Base-by-base conservation (phyloP, 64 coral and sea anemone species). In the Stichodactyla helianthus region DNA sequence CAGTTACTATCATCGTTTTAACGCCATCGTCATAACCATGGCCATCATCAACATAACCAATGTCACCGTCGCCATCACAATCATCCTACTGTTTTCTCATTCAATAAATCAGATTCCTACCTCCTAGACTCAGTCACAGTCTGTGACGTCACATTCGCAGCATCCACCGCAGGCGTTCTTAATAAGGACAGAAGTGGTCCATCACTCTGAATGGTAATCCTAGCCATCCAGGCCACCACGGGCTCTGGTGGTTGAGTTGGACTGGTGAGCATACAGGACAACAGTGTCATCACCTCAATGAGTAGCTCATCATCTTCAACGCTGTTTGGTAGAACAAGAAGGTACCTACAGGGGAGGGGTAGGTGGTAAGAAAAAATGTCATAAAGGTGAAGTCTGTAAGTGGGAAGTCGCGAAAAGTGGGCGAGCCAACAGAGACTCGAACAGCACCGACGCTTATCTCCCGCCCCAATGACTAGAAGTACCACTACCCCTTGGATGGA, bases 221-320 rank as follows among this genome's bases (percentile, higher is more conserved):
- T 90, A 6, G 90, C 93, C 52, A 99, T 85, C 97, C 97, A 99
- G 27, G 90, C 85, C 52, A 99, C 87, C 57, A 95, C 88, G 70
- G 68, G 84, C 51, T 90, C 87, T 25, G 93, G 93, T 19, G 88
- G 84, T 19, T 68, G 86, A 63, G 53, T 26, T 18, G 82, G 85
- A 58, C 70, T 70, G 22, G 93, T 83, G 22, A 99, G 90, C 50
- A 99, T 71, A 15, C 59, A 58, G 77, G 88, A 89, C 16, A 99
- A 83, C 54, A 99, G 70, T 14, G 50, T 87, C 7, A 99, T 79
- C 15, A 92, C 60, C 25, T 95, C 90, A 22, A 77, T 77, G 7
- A 95, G 86, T 59, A 99, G 79, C 25, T 50, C 67, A 63, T 99
- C 93, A 62, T 99, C 97, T n/a, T 99, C 90, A 44, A 82, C 11